phyloP scores from a whole-genome alignment of 2,797 vertebrate species.

The Centropyge bicolor region DNA sequence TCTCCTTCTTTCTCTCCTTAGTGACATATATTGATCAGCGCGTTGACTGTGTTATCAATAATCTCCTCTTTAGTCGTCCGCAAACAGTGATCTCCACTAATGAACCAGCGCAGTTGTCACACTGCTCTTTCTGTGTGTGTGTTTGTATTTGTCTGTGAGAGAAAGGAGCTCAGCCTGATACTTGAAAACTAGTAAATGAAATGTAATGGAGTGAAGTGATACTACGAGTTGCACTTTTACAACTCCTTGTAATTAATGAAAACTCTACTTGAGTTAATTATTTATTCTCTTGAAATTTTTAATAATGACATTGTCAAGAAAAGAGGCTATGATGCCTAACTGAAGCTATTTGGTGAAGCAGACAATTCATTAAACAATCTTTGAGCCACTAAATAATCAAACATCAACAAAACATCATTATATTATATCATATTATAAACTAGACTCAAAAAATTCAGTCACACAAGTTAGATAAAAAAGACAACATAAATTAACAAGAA shows the following conservation, averaged over 20 bases:
- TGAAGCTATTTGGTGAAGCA: background rate
- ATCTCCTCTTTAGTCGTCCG: constrained; percentile 79
- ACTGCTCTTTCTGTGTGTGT: constrained; percentile 46
- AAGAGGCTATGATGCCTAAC: background rate
- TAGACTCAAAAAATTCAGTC: background rate
- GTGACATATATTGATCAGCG: constrained; percentile 75
- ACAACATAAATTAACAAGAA: constrained; percentile 20
- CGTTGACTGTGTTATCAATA: constrained; percentile 81
- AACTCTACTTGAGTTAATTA: background rate
- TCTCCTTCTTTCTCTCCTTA: constrained; percentile 49
- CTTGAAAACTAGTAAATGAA: constrained; percentile 22
- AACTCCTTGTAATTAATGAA: background rate
- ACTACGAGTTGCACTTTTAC: background rate
- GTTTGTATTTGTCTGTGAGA: background rate
- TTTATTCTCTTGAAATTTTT: background rate
- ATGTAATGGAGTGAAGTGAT: background rate
- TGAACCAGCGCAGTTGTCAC: constrained; percentile 77
- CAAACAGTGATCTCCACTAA: constrained; percentile 79
- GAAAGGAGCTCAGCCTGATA: constrained; percentile 11
- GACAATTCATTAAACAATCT: background rate
- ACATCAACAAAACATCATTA: background rate
- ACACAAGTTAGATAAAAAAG: background rate
- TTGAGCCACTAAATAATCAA: background rate
- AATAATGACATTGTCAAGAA: background rate
- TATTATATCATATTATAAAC: background rate